phyloP scores from a whole-genome alignment of 2,797 vertebrate species.

The Clamator glandarius region DNA sequence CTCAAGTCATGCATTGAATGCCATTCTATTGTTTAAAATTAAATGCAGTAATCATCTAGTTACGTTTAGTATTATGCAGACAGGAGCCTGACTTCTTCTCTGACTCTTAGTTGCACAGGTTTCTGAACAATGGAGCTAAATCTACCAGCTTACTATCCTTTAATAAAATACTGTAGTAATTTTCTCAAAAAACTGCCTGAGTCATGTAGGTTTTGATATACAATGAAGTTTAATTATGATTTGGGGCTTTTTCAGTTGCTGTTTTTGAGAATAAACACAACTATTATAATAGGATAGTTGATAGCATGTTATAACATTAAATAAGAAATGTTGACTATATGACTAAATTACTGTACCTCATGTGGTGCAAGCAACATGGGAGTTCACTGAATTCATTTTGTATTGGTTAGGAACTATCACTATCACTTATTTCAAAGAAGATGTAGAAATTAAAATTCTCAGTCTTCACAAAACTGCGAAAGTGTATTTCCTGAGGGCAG shows the following conservation, averaged over 20 bases:
- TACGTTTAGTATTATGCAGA: neutral
- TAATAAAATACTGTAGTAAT: neutral
- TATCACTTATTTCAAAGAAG: neutral
- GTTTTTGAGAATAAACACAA: neutral
- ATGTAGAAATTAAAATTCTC: neutral
- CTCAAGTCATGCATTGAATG: neutral
- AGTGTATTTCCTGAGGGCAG: neutral
- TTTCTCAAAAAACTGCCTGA: neutral
- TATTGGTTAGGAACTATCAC: neutral
- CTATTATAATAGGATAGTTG: neutral
- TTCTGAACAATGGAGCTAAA: neutral
- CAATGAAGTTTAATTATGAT: neutral
- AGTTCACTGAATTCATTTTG: neutral
- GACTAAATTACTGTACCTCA: neutral
- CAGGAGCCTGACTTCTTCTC: neutral
- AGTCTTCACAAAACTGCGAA: neutral
- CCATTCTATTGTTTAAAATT: neutral
- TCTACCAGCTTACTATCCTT: neutral
- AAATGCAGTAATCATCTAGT: neutral
- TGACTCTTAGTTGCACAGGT: neutral
- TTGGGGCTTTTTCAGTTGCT: fast-evolving
- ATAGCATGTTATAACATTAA: neutral
- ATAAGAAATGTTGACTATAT: neutral
- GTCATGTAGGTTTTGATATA: neutral
- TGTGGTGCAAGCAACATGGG: neutral